These are phyloP conservation scores for Argyra leucocephala DNA, from an alignment of 2,888 invertebrate species.

Conservation along the genomic window DNA sequence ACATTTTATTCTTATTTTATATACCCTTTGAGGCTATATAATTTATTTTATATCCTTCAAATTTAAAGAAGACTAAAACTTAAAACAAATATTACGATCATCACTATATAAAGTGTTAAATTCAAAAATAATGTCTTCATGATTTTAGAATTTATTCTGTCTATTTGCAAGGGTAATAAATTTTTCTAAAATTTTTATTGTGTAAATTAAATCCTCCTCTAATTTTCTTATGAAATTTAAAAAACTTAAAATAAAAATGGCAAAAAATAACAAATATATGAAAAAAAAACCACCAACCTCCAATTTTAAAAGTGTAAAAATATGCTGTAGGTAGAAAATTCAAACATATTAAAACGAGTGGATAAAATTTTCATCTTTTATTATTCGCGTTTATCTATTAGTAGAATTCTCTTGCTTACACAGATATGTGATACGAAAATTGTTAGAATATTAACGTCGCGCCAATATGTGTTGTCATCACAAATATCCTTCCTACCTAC, in stretches of 20 bases:
- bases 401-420: too few relatives aligned
- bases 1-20: too few relatives aligned
- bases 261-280: not conserved
- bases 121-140: too few relatives aligned
- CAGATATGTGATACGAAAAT: too few relatives aligned
- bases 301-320: not conserved
- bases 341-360: not conserved
- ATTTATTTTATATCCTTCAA: too few relatives aligned
- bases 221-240: not conserved
- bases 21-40: too few relatives aligned
- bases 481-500: not conserved
- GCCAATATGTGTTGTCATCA: constrained; percentile 6
- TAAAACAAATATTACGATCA: too few relatives aligned
- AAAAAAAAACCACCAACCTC: not conserved
- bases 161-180: not conserved
- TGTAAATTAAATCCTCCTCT: constrained; percentile 3
- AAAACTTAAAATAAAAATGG: not conserved
- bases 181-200: not conserved
- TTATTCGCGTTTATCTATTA: too few relatives aligned
- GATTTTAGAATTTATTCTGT: too few relatives aligned
- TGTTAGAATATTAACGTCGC: not conserved
- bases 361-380: too few relatives aligned
- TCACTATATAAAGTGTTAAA: too few relatives aligned
- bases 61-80: too few relatives aligned
- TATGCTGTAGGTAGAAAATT: not conserved